These are phyloP conservation scores for Petrosia ficiformis DNA, from an alignment of 37 sponge, comb jelly and placozoan genomes.

Conservation along the genomic window DNA sequence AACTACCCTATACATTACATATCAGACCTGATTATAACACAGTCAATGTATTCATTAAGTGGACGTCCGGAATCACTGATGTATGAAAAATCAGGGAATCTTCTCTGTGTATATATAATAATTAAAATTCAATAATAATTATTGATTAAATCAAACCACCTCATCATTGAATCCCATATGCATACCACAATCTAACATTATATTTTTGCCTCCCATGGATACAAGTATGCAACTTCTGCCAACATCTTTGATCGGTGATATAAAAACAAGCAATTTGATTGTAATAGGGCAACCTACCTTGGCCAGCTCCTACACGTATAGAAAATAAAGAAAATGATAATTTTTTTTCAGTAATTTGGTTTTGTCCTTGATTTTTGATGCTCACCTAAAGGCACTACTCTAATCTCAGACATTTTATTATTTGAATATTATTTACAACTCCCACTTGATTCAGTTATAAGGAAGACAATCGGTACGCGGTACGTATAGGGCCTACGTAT, in stretches of 20 bases:
- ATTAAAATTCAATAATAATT: background rate
- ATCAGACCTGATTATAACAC: constrained; percentile 95
- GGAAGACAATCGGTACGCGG: too few species aligned
- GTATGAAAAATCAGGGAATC: constrained; percentile 97
- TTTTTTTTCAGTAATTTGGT: background rate
- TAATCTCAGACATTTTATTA: constrained; percentile 72
- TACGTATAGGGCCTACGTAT: background rate
- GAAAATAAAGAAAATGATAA: background rate
- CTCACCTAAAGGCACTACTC: constrained; percentile 80
- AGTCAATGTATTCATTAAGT: constrained; percentile 91
- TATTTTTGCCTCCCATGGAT: constrained; percentile 83
- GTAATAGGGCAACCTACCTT: constrained; percentile 42
- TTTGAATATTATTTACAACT: background rate
- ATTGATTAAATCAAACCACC: constrained; percentile 16
- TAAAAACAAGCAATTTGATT: background rate
- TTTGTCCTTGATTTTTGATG: background rate
- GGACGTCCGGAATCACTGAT: constrained; percentile 84
- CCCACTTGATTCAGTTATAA: too few species aligned
- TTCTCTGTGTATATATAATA: constrained; percentile 45
- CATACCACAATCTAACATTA: constrained; percentile 98
- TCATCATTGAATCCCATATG: constrained; percentile 98
- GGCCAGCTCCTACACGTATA: constrained; percentile 66
- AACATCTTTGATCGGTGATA: constrained; percentile 61
- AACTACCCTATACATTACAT: background rate
- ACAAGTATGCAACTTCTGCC: constrained; percentile 95